Conservation (phyloP, 2,888 invertebrate species). For the Herminia tarsipennalis region DNA sequence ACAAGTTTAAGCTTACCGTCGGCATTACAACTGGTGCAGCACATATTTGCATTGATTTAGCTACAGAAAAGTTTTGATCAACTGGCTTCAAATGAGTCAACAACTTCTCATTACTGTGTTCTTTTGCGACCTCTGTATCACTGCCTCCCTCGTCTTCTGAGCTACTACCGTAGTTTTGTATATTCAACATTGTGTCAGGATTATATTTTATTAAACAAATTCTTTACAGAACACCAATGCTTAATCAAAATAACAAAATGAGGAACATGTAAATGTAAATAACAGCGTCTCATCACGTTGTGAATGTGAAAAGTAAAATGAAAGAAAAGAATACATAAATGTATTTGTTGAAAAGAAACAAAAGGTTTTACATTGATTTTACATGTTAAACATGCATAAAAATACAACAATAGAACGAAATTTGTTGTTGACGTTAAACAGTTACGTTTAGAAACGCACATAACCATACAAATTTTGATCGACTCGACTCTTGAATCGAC, state of each 20-base stretch:
- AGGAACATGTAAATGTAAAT: too few species aligned
- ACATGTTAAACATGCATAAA: background rate
- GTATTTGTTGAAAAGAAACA: background rate
- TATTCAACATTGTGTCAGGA: constrained; percentile 86
- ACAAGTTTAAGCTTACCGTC: constrained; percentile 81
- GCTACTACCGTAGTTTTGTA: constrained; percentile 91
- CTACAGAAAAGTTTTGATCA: constrained; percentile 85
- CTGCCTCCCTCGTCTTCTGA: constrained; percentile 88
- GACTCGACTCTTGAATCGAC: too few species aligned
- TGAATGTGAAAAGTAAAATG: background rate
- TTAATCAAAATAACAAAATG: constrained; percentile 7
- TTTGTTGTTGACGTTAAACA: background rate
- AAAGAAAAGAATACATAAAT: background rate
- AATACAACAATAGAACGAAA: background rate
- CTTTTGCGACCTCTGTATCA: constrained; percentile 63
- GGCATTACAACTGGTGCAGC: constrained; percentile 94
- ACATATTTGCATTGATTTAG: constrained; percentile 89
- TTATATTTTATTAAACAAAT: constrained; percentile 12
- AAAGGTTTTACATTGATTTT: background rate
- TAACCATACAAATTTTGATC: background rate
- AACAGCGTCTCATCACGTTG: background rate
- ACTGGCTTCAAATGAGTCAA: constrained; percentile 85
- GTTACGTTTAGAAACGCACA: constrained; percentile 20
- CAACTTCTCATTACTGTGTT: constrained; percentile 71
- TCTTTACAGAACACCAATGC: background rate